Evolutionary conservation across 2,797 vertebrate species (phyloP).

Genomic region (Toxotes lorentzi): DNA sequence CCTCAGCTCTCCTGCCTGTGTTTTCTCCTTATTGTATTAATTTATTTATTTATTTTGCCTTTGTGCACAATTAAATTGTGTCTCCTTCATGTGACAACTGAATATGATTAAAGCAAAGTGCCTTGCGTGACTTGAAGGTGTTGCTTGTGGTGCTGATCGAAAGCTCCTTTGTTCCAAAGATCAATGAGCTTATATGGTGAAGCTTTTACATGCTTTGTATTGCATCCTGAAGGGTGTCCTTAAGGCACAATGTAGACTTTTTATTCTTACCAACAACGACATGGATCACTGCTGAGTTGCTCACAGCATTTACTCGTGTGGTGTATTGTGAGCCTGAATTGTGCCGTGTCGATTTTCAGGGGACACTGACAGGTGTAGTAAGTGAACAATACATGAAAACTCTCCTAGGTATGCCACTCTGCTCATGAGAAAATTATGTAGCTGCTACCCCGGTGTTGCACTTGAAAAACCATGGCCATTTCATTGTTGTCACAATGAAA

Average conservation of each 20-base stretch:
- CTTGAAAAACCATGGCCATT: constrained; percentile 34
- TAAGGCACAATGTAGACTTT: constrained; percentile 7
- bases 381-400: constrained; percentile 27
- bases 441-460: constrained; percentile 19
- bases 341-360: constrained; percentile 1
- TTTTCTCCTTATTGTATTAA: constrained; percentile 22
- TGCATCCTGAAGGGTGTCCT: not conserved
- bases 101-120: constrained; percentile 46
- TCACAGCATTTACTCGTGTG: constrained; percentile 14
- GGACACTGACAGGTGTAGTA: constrained; percentile 11
- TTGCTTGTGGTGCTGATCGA: constrained; percentile 1
- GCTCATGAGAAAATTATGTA: constrained; percentile 48
- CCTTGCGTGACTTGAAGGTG: constrained; percentile 2
- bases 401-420: constrained; percentile 26
- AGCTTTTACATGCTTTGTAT: not conserved
- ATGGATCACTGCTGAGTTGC: constrained; percentile 12
- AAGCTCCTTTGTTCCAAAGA: constrained; percentile 29
- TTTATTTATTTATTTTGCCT: not conserved
- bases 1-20: constrained; percentile 7
- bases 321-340: constrained; percentile 4
- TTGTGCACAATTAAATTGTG: constrained; percentile 8
- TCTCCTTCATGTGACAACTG: constrained; percentile 35
- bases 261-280: not conserved
- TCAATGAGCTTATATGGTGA: constrained; percentile 1
- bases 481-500: constrained; percentile 38